phyloP scores from a whole-genome alignment of 2,888 invertebrate genomes.

The Leucophora obtusa region DNA sequence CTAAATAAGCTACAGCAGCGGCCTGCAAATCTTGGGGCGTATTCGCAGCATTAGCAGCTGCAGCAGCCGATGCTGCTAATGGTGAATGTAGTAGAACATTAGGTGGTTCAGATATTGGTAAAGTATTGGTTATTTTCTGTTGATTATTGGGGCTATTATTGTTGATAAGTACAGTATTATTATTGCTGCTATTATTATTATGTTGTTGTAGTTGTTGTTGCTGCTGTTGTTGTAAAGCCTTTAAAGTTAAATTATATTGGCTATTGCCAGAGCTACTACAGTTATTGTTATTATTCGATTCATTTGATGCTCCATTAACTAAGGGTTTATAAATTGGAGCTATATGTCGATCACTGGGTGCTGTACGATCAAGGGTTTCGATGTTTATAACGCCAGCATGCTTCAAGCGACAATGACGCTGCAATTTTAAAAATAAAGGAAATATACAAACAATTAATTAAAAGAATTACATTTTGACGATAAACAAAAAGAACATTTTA shows the following conservation, averaged over 20 bases:
- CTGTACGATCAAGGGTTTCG: conserved; percentile 79
- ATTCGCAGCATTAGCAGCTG: conserved; percentile 71
- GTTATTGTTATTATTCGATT: conserved; percentile 62
- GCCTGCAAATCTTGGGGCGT: conserved; percentile 73
- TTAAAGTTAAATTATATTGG: conserved; percentile 65
- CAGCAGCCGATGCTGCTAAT: conserved; percentile 68
- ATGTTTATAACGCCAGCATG: conserved; percentile 88
- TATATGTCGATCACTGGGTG: conserved; percentile 66
- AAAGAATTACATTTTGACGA: background rate
- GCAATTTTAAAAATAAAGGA: conserved; percentile 63
- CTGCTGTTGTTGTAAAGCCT: conserved; percentile 63
- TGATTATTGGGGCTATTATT: conserved; percentile 62
- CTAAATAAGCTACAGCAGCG: conserved; percentile 72
- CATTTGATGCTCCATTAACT: conserved; percentile 71
- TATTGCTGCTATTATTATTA: conserved; percentile 25
- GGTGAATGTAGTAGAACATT: conserved; percentile 65
- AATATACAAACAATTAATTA: conserved; percentile 5
- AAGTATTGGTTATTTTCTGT: conserved; percentile 62
- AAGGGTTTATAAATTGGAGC: conserved; percentile 76
- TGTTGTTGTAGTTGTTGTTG: conserved; percentile 51
- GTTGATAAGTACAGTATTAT: conserved; percentile 61
- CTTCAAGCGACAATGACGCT: conserved; percentile 89
- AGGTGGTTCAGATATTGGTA: conserved; percentile 68
- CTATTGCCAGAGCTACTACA: conserved; percentile 26
- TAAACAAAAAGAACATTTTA: background rate